A percentile compares a stretch with the other conserved stretches of the same genome.
These are phyloP conservation scores for Pelvicachromis taeniatus DNA, from an alignment of 2,113 vertebrate genomes.

Conservation along the genomic window DNA sequence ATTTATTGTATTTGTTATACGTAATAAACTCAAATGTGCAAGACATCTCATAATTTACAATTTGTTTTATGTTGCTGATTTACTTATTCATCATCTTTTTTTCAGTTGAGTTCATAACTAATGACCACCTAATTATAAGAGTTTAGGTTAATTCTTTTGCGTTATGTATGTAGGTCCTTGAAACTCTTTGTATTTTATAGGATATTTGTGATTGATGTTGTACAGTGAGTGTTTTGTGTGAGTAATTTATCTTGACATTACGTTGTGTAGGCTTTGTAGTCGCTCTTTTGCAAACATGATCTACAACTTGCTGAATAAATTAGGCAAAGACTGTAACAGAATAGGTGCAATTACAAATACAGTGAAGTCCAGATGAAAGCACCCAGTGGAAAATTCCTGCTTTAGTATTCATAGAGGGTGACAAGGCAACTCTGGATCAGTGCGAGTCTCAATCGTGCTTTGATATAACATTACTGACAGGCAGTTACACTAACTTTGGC, in stretches of 20 bases:
- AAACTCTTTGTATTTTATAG: background rate
- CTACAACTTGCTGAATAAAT: background rate
- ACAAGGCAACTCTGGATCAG: slow-evolving; percentile 23
- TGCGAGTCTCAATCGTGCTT: background rate
- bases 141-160: background rate
- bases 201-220: background rate
- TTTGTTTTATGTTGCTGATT: background rate
- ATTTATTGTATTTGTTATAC: background rate
- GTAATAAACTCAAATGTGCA: background rate
- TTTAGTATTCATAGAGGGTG: slow-evolving; percentile 42
- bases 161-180: background rate
- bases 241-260: background rate
- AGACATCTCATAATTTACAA: background rate
- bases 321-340: background rate
- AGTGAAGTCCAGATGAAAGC: background rate
- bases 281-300: background rate
- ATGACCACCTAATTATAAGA: background rate
- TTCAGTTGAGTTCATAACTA: background rate
- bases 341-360: background rate
- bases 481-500: slow-evolving; percentile 18
- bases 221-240: background rate
- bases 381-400: background rate
- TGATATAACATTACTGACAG: slow-evolving; percentile 33
- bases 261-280: background rate
- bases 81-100: background rate